Conservation (phyloP, 2,888 invertebrate species). For the Nowickia ferox region DNA sequence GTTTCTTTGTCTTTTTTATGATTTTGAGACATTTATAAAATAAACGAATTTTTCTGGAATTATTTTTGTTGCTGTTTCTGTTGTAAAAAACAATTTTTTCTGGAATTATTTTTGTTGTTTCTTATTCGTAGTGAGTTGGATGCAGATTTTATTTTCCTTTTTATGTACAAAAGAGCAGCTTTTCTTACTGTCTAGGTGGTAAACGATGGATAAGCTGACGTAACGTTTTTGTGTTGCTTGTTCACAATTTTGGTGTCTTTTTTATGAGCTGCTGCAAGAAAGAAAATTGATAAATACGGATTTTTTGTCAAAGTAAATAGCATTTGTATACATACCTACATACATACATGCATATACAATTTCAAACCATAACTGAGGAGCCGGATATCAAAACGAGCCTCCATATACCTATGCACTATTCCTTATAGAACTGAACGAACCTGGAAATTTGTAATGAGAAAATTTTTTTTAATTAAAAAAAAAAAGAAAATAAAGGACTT, state of each 20-base stretch:
- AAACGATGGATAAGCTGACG: neutral
- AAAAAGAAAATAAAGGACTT: too few species aligned
- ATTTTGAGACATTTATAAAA: constrained; percentile 79
- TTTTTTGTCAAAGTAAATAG: too few species aligned
- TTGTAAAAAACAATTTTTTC: constrained; percentile 25
- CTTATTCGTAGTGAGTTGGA: constrained; percentile 8
- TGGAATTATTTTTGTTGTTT: constrained; percentile 1
- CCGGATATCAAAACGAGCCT: too few species aligned
- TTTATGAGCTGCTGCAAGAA: constrained; percentile 6
- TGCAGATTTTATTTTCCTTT: constrained; percentile 1
- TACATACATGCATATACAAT: too few species aligned
- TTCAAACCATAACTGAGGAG: too few species aligned
- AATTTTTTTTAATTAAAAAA: too few species aligned
- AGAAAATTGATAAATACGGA: neutral
- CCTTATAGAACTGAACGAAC: too few species aligned
- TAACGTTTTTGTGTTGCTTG: neutral
- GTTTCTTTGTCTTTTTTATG: constrained; percentile 77
- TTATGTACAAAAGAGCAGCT: neutral
- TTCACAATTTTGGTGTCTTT: neutral
- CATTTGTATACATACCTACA: too few species aligned
- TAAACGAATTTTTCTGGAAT: constrained; percentile 11
- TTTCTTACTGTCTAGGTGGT: neutral
- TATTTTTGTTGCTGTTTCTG: neutral
- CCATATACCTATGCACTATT: too few species aligned
- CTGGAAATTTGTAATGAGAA: too few species aligned